A percentile compares a stretch with the other conserved stretches of the same genome.
Evolutionary conservation across 2,888 invertebrate genomes (phyloP).

Genomic region (Heliothis peltigera): DNA sequence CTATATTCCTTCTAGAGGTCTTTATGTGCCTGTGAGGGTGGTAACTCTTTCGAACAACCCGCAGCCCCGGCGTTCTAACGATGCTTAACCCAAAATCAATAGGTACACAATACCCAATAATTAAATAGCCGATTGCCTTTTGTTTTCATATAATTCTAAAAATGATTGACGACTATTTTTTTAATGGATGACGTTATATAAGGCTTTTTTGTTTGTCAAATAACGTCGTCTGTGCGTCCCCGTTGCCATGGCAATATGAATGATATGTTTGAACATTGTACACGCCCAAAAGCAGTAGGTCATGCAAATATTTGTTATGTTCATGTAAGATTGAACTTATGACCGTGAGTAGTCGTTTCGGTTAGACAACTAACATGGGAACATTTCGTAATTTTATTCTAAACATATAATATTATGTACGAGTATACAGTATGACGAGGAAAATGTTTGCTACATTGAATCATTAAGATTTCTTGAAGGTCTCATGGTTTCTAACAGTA

Average conservation of each 20-base stretch:
- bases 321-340: constrained; percentile 25
- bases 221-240: neutral
- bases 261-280: constrained; percentile 2
- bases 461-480: neutral
- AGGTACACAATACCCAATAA: too few species aligned
- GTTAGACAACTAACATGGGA: constrained; percentile 19
- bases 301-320: constrained; percentile 16
- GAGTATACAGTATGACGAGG: neutral
- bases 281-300: neutral
- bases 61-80: too few species aligned
- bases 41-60: too few species aligned
- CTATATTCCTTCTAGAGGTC: too few species aligned
- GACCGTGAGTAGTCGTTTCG: constrained; percentile 22
- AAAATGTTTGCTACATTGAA: neutral
- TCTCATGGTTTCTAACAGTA: neutral
- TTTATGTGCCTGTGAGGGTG: too few species aligned
- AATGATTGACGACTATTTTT: too few species aligned
- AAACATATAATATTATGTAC: constrained; percentile 3
- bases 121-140: too few species aligned
- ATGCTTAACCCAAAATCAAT: too few species aligned
- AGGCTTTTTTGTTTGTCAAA: neutral
- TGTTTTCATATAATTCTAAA: too few species aligned
- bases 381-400: constrained; percentile 2
- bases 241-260: neutral
- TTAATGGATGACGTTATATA: too few species aligned